Base-by-base conservation (phyloP, 2,797 vertebrate genomes). In the Momotus momota region DNA sequence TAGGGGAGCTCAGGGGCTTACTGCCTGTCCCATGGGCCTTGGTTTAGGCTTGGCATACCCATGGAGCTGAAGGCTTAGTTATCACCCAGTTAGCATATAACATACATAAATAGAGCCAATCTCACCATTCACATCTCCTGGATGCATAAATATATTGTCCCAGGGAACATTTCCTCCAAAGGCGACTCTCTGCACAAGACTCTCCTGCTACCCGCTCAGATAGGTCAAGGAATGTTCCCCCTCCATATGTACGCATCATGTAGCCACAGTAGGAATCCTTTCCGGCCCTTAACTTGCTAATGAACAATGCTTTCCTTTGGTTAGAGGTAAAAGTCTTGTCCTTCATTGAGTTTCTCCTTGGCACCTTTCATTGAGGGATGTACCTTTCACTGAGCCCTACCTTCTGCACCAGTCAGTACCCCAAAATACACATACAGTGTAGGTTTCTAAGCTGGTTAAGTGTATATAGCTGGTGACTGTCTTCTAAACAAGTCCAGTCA, bases 171-270 rank as follows among this genome's bases (percentile, higher is more conserved):
- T 14, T 62, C 15, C 17, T 60, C 65, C 4, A 0, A 51, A 62
- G 52, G 12, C 74, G 48, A 61, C 40, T 16, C 11, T 86, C 26
- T 25, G 48, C 48, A 25, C 23, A 49, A 49, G 48, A 60, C 38
- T 16, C 10, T 86, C 23, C 58, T 90, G 57, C 40, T 31, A 45
- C 23, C 7, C 14, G 77, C 38, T 69, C 27, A n/a, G 18, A 45
- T 72, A 78, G 40, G 27, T 57, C 43, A 52, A 66, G 22, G 31
- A 12, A 31, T 54, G 16, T 58, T 54, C 58, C 48, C 10, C 35
- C 25, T 86, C 33, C 12, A 5, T 23, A 45, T 0, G 0, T 35
- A 57, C 31, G 6, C n/a, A 31, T 46, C 26, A 40, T 5, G 26
- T 26, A 80, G n/a, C 26, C 41, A 46, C 2, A 46, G 22, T 1